Evolutionary conservation across 2,113 vertebrate species (phyloP).

Genomic region (Paradoxurus hermaphroditus): DNA sequence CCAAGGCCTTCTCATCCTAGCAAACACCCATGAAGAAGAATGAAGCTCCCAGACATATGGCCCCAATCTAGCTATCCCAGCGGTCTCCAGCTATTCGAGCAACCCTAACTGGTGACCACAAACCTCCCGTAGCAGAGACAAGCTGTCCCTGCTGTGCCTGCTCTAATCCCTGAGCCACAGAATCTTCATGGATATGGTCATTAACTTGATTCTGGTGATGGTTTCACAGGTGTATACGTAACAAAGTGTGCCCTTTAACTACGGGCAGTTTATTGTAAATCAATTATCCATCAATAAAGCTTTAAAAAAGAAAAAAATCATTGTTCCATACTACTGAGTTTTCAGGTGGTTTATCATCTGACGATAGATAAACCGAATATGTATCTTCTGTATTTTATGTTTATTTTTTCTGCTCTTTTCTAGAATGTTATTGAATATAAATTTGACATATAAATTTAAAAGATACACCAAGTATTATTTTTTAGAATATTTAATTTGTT

Average conservation of each 20-base stretch:
- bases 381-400: background rate
- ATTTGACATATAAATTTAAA: background rate
- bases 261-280: background rate
- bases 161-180: background rate
- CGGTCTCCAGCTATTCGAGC: background rate
- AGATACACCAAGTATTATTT: background rate
- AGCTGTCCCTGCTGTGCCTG: background rate
- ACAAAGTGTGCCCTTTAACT: background rate
- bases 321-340: background rate
- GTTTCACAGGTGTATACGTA: background rate
- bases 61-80: background rate
- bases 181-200: background rate
- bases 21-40: background rate
- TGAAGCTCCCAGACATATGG: background rate
- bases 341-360: background rate
- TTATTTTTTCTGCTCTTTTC: background rate
- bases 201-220: background rate
- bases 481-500: background rate
- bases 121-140: background rate
- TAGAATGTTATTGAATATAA: slow-evolving; percentile 20
- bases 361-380: background rate
- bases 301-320: background rate
- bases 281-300: background rate
- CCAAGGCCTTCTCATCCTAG: background rate
- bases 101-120: background rate